Base-by-base conservation (phyloP, 2,797 vertebrate species). In the Huso huso region DNA sequence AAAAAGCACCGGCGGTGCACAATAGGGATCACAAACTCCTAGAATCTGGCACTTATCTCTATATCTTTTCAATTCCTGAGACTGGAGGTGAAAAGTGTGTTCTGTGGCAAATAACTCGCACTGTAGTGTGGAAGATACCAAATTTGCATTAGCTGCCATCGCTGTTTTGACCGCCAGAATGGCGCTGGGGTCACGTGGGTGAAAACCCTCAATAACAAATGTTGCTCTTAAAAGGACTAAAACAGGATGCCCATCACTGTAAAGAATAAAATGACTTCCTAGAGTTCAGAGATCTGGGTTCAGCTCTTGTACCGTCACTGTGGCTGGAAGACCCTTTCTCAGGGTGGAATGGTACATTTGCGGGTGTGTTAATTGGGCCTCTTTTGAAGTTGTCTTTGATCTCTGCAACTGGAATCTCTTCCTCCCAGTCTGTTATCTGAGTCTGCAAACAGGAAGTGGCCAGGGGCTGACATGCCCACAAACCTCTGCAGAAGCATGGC, bases 361-460 rank as follows among this genome's bases (percentile, higher is more conserved):
- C 7, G 51, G 61, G 53, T 10, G 13, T 66, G 13, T 60, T 72
- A 65, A 71, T 77, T 73, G 61, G 50, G 68, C 67, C 69, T 64
- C 71, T 67, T 66, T 49, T 6, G 51, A 64, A 71, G 50, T 10
- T 70, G 5, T 37, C 37, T 37, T 79, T 78, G 70, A 77, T 77
- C 70, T 78, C 68, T 70, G 52, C 70, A 68, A 71, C 67, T 64
- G 66, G 67, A 66, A 67, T 63, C 61, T 58, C 63, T 58, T 9
- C 60, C 48, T 66, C 71, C 66, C 64, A 67, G 63, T 72, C 68
- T 68, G 58, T 60, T 70, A 75, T 72, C 61, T 62, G 64, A 71
- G 70, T 76, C 77, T 83, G 80, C 70, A 71, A 72, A 77, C 75
- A 76, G 87, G 87, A 88, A 83, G 85, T 82, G 79, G 72, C 72